These are phyloP conservation scores for Eudemis profundana DNA, from an alignment of 2,888 invertebrate genomes.

Conservation along the genomic window DNA sequence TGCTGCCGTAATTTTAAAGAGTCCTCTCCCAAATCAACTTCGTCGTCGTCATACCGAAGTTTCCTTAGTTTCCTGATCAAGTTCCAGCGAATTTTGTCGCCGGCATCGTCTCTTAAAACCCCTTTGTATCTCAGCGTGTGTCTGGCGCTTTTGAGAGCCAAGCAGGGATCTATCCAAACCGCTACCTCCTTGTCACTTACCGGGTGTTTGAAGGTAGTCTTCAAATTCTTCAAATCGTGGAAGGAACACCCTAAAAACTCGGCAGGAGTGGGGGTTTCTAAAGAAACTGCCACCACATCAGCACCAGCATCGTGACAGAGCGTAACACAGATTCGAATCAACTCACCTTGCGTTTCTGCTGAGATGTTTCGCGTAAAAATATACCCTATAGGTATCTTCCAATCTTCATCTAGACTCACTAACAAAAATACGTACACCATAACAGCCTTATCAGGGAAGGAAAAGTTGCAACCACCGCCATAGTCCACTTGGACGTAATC, in stretches of 20 bases:
- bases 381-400: conserved; percentile 43
- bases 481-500: conserved; percentile 27
- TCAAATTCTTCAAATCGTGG: conserved; percentile 13
- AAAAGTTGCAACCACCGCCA: conserved; percentile 2
- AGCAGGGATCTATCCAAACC: conserved; percentile 28
- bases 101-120: not conserved
- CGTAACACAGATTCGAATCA: conserved; percentile 34
- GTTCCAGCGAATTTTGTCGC: conserved; percentile 18
- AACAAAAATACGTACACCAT: conserved; percentile 15
- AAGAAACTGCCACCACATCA: conserved; percentile 36
- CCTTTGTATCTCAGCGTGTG: conserved; percentile 19
- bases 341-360: conserved; percentile 32
- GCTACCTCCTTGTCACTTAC: conserved; percentile 15
- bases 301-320: conserved; percentile 32
- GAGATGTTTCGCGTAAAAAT: conserved; percentile 25
- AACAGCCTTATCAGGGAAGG: conserved; percentile 20
- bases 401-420: conserved; percentile 38
- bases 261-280: conserved; percentile 25
- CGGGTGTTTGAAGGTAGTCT: conserved; percentile 34
- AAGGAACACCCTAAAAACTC: conserved; percentile 29
- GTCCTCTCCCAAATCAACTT: not conserved
- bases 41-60: not conserved
- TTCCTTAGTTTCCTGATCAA: conserved; percentile 14
- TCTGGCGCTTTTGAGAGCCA: conserved; percentile 20
- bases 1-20: conserved; percentile 9